Evolutionary conservation across 2,797 vertebrate species (phyloP).

Genomic region (Falco novaeseelandiae): DNA sequence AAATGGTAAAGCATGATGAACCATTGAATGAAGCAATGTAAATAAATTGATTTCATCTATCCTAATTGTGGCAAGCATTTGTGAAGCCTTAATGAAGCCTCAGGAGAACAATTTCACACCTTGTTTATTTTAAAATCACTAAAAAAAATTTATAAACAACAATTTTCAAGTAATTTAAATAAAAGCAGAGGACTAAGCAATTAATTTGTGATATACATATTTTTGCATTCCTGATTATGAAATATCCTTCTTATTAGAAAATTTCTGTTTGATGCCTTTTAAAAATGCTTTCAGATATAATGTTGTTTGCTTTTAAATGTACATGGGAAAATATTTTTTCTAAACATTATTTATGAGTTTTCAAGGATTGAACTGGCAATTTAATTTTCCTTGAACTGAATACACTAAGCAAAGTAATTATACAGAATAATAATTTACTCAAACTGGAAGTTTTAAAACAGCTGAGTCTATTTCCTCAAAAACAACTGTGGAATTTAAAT

Average conservation of each 20-base stretch:
- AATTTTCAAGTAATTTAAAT: slow-evolving; percentile 28
- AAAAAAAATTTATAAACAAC: neutral
- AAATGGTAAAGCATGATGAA: slow-evolving; percentile 60
- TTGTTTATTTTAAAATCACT: slow-evolving; percentile 55
- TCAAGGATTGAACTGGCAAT: neutral
- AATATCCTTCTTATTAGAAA: neutral
- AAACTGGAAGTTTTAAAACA: neutral
- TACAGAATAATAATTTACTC: neutral
- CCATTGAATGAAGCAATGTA: slow-evolving; percentile 67
- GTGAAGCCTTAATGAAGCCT: slow-evolving; percentile 57
- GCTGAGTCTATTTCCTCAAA: neutral
- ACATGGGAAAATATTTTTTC: neutral
- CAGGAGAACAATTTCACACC: slow-evolving; percentile 23
- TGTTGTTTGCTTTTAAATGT: neutral
- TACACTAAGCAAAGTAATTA: neutral
- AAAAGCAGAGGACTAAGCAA: slow-evolving; percentile 12
- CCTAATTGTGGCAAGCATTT: slow-evolving; percentile 58
- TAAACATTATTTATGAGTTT: neutral
- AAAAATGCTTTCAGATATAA: neutral
- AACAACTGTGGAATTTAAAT: neutral
- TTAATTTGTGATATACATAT: neutral
- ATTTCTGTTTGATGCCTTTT: slow-evolving; percentile 9
- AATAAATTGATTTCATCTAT: slow-evolving; percentile 70
- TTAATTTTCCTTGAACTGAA: neutral
- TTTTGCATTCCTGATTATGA: neutral